Evolutionary conservation across 1,140 invertebrate species (phyloP), one percentile per base, ranked within the genome.

Genomic region (Limonius californicus): DNA sequence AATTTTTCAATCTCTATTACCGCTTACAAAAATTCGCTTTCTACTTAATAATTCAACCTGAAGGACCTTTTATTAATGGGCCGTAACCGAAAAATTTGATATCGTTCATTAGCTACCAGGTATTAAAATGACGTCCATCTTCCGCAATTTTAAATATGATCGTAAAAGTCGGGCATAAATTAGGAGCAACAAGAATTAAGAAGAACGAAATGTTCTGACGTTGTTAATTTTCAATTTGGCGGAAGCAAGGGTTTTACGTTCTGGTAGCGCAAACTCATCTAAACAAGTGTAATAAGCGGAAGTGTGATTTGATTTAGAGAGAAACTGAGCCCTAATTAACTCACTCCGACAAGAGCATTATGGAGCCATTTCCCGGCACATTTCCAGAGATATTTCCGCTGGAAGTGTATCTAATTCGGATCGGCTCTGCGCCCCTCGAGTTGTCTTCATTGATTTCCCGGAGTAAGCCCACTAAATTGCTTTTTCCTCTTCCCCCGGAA

Each of bases 361-460:
- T 59, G 64, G 47, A 62, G 57, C 69, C 59, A 67, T 70, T 70
- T 67, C 63, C 67, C 61, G 62, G 57, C 62, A 62, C 66, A 66
- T 70, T 70, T 68, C 63, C 68, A 61, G 63, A 63, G 60, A 64
- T 60, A 67, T 58, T 62, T 58, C 66, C 50, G 54, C 55, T 64
- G 62, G 58, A 56, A 69, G 66, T 69, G 65, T 71, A 71, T 71
- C 66, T 69, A 69, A 71, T 71, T 68, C 69, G 63, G 62, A 67
- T 67, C 66, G 59, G 61, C 62, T 59, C 59, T 57, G 27, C 58
- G 20, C 30, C 53, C 63, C 57, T 54, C 50, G 60, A 69, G 62
- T 65, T 66, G 64, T 69, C 70, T 71, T 71, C 70, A 71, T 71
- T 71, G 70, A 71, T 71, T 71, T 68, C 64, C 60, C 66, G 56